A percentile compares a stretch with the other conserved stretches of the same genome.
Conservation (phyloP, 2,113 vertebrate genomes). For the Sylvilagus bachmani region DNA sequence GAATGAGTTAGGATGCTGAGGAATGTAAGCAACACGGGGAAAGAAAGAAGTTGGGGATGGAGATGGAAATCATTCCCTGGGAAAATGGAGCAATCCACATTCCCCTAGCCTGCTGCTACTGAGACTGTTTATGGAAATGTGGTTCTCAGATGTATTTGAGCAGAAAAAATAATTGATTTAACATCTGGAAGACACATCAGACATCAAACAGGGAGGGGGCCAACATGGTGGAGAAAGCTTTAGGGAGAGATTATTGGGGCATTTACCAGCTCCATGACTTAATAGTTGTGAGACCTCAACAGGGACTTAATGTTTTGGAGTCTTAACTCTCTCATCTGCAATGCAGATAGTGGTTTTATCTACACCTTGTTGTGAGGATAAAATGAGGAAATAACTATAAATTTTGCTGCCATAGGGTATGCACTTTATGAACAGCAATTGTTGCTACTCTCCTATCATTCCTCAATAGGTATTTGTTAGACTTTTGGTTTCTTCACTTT, state of each 20-base stretch:
- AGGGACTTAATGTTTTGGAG: neutral
- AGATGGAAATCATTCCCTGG: neutral
- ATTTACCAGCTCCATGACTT: neutral
- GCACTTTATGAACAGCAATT: neutral
- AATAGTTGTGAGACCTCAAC: neutral
- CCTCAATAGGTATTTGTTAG: constrained; percentile 36
- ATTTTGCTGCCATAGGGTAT: neutral
- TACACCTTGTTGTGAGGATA: neutral
- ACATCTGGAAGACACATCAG: neutral
- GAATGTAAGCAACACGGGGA: constrained; percentile 7
- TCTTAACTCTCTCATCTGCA: neutral
- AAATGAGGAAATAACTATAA: constrained; percentile 12
- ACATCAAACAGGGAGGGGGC: neutral
- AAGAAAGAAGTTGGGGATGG: neutral
- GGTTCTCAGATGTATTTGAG: neutral
- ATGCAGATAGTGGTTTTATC: neutral
- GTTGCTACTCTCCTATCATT: neutral
- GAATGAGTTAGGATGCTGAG: neutral
- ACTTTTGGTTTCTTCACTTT: neutral
- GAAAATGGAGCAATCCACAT: neutral
- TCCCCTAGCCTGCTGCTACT: neutral
- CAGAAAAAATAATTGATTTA: neutral
- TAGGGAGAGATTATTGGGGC: neutral
- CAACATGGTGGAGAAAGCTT: neutral
- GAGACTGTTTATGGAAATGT: neutral